Evolutionary conservation across 1,140 invertebrate genomes (phyloP).

Genomic region (Sycophaga agraensis): DNA sequence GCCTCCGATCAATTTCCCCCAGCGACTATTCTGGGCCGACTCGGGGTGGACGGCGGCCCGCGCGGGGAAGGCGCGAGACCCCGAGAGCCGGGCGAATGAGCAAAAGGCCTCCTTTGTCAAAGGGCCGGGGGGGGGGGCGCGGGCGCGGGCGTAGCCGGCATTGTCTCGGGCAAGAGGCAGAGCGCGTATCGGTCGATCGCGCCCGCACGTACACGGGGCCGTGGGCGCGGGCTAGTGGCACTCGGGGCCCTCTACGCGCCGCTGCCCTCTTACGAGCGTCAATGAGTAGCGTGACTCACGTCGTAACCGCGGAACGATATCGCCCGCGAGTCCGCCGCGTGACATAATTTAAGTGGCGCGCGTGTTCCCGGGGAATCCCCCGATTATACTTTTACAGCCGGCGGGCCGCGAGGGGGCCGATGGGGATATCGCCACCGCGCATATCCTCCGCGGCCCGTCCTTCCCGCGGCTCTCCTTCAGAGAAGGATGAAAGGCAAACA

Average conservation of each 20-base stretch:
- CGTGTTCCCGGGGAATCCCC: slow-evolving; percentile 8
- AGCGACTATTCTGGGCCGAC: too few species aligned
- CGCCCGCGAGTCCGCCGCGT: background rate
- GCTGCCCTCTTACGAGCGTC: slow-evolving; percentile 13
- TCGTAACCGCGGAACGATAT: slow-evolving; percentile 24
- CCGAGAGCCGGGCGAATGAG: slow-evolving; percentile 12
- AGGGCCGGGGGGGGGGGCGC: background rate
- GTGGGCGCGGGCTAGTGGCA: background rate
- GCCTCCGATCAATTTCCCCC: too few species aligned
- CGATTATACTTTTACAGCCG: slow-evolving; percentile 27
- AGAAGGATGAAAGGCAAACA: too few species aligned
- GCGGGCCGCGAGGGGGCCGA: too few species aligned
- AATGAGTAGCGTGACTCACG: slow-evolving; percentile 26
- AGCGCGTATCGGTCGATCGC: slow-evolving; percentile 17
- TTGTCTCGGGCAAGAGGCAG: slow-evolving; percentile 20
- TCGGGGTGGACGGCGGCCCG: too few species aligned
- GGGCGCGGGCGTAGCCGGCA: background rate
- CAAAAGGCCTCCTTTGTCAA: slow-evolving; percentile 20
- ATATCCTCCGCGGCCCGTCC: too few species aligned
- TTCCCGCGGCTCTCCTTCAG: too few species aligned
- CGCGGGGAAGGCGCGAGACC: background rate
- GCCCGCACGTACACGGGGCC: background rate
- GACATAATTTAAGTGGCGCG: slow-evolving; percentile 29
- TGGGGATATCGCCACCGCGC: too few species aligned
- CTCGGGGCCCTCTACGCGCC: background rate